phyloP scores from a whole-genome alignment of 1,140 invertebrate species.

The Drosophila arizonae region DNA sequence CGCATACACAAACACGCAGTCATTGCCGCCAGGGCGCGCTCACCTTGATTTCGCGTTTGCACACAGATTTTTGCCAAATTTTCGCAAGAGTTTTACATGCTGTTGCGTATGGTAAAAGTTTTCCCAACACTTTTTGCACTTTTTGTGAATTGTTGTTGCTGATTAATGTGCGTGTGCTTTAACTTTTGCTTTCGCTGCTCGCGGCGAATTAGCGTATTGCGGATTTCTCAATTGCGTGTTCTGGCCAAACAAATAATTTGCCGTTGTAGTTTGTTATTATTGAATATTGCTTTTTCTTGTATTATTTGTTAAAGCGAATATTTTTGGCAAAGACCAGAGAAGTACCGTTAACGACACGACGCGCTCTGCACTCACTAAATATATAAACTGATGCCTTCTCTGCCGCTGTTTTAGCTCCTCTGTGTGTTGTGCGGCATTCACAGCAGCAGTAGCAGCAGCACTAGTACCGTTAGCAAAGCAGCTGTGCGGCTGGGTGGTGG shows the following conservation, averaged over 20 bases:
- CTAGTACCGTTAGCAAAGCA: slow-evolving; percentile 32
- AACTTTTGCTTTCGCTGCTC: slow-evolving; percentile 19
- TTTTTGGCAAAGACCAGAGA: slow-evolving; percentile 21
- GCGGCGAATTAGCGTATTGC: slow-evolving; percentile 15
- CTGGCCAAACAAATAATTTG: slow-evolving; percentile 3
- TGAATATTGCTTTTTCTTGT: slow-evolving; percentile 8
- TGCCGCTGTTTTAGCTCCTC: slow-evolving; percentile 10
- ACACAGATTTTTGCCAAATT: slow-evolving; percentile 66
- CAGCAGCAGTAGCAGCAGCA: slow-evolving; percentile 46
- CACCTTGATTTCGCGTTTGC: slow-evolving; percentile 64
- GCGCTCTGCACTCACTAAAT: slow-evolving; percentile 32
- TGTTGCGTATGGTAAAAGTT: slow-evolving; percentile 61
- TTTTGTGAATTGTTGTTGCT: slow-evolving; percentile 67
- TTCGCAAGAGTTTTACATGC: slow-evolving; percentile 66
- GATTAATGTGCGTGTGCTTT: slow-evolving; percentile 30
- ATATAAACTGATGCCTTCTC: slow-evolving; percentile 27
- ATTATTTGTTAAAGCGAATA: background rate
- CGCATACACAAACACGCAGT: slow-evolving; percentile 6
- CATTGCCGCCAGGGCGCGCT: slow-evolving; percentile 12
- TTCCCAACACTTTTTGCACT: slow-evolving; percentile 65
- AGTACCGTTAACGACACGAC: slow-evolving; percentile 25
- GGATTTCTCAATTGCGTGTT: slow-evolving; percentile 14
- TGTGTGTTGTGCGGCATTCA: slow-evolving; percentile 21
- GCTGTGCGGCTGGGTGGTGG: slow-evolving; percentile 15
- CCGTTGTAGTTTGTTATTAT: background rate